phyloP scores from a whole-genome alignment of 1,140 invertebrate species.

The Bombus soroeensis region DNA sequence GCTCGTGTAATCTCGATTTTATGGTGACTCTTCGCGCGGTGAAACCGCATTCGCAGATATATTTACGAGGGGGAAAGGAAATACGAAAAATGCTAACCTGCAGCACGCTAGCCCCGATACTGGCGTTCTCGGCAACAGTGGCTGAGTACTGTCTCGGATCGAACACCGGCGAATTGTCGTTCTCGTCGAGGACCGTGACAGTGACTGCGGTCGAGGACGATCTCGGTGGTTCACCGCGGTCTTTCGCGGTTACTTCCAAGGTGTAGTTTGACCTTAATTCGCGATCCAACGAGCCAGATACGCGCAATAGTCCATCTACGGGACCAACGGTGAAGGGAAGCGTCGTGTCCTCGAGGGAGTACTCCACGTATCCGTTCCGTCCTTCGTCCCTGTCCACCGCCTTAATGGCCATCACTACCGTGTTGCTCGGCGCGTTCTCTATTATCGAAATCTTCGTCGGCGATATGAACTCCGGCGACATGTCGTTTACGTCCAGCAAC shows the following conservation, averaged over 20 bases:
- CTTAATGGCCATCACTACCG: conserved; percentile 94
- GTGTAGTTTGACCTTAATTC: conserved; percentile 92
- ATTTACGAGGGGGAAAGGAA: neutral
- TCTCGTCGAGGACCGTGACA: conserved; percentile 93
- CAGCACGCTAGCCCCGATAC: conserved; percentile 94
- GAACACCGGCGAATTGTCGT: conserved; percentile 97
- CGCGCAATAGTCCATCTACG: conserved; percentile 92
- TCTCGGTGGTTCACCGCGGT: conserved; percentile 93
- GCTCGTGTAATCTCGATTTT: conserved; percentile 3
- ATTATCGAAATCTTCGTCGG: conserved; percentile 89
- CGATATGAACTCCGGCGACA: conserved; percentile 94
- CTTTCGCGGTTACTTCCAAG: conserved; percentile 91
- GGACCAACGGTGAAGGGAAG: conserved; percentile 92
- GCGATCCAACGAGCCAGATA: conserved; percentile 91
- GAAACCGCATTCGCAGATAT: neutral
- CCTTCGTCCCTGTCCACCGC: conserved; percentile 97
- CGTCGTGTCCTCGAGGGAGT: conserved; percentile 85
- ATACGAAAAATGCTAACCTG: conserved; percentile 84
- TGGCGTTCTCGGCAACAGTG: conserved; percentile 95
- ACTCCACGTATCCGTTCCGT: conserved; percentile 96
- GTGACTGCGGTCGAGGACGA: conserved; percentile 87
- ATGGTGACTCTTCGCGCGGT: neutral
- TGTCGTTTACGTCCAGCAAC: conserved; percentile 96
- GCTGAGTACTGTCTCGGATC: conserved; percentile 94
- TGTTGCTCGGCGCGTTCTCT: conserved; percentile 95